Evolutionary conservation across 2,888 invertebrate genomes (phyloP), one percentile per base, ranked within the genome.

Genomic region (Drosophila anomalata): DNA sequence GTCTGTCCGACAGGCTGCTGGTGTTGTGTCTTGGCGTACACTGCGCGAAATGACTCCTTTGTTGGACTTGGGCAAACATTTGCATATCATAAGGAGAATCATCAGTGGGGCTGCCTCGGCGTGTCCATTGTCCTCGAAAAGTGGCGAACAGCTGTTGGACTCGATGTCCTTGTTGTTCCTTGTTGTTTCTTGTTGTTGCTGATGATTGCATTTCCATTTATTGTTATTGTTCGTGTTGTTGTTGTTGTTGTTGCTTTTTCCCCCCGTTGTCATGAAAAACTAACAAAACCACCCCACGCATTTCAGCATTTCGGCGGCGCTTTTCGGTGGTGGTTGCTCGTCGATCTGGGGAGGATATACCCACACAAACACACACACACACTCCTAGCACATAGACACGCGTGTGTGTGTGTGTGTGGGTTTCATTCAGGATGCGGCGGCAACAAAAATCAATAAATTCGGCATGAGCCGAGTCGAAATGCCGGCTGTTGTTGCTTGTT

Each of bases 191-290:
- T 58, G 47, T 56, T 46, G 51, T 36, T 66, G 39, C 56, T 59
- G 78, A 73, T 84, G 87, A 80, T 81, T 87, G 84, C 84, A 84
- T 87, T 80, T 75, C 60, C 63, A 51, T 72, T 62, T 42, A 61
- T 41, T 73, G 58, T 61, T 65, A 54, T 66, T 75, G 55, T 22
- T 51, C 42, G 59, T 60, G 55, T 17, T 36, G 60, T 47, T 52
- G 67, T 57, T 59, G 56, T 8, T 55, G 20, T 8, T 11, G 51
- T 26, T 46, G 39, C 41, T 41, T 41, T 55, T 55, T 33, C 22
- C 48, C 48, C 22, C 17, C 46, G 50, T 41, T 47, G 51, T 11
- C 59, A 60, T 59, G 73, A 67, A 83, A 82, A 86, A 83, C 81
- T 73, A 83, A 75, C 69, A 73, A 72, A 80, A 75, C 85, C 73